phyloP scores from a whole-genome alignment of 2,888 invertebrate genomes.

The Netelia virgata region DNA sequence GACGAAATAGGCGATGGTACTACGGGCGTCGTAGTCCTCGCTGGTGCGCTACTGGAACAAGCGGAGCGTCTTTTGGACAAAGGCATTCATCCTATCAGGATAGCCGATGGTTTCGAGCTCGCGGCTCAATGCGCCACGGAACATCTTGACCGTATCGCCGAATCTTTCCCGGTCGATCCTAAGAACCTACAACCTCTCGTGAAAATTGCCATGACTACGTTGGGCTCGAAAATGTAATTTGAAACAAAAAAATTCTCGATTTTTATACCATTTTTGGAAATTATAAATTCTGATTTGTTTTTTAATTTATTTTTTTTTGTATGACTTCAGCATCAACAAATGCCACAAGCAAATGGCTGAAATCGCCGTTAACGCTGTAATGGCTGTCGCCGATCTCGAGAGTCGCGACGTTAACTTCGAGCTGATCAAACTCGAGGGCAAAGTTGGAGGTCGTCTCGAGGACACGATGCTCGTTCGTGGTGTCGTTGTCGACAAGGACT shows the following conservation, averaged over 20 bases:
- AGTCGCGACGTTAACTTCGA: slow-evolving; percentile 99
- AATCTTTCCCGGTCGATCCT: slow-evolving; percentile 94
- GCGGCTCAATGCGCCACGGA: slow-evolving; percentile 95
- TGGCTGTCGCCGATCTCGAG: slow-evolving; percentile 97
- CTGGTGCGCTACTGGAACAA: slow-evolving; percentile 97
- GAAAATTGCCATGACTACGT: slow-evolving; percentile 98
- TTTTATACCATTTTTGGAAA: neutral
- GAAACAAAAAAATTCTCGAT: neutral
- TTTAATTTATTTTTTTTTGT: slow-evolving; percentile 16
- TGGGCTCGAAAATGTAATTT: slow-evolving; percentile 97
- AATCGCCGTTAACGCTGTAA: slow-evolving; percentile 98
- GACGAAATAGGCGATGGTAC: slow-evolving; percentile 99
- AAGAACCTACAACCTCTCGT: slow-evolving; percentile 95
- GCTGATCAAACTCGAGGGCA: slow-evolving; percentile 98
- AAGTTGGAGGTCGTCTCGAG: slow-evolving; percentile 98
- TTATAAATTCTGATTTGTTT: slow-evolving; percentile 34
- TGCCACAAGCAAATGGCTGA: slow-evolving; percentile 99
- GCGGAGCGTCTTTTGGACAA: slow-evolving; percentile 96
- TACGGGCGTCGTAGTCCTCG: slow-evolving; percentile 97
- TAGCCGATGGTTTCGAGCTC: slow-evolving; percentile 99
- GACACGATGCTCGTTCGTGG: slow-evolving; percentile 98
- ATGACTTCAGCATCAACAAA: slow-evolving; percentile 92
- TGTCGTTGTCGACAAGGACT: slow-evolving; percentile 99
- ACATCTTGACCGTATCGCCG: slow-evolving; percentile 95
- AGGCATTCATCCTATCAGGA: slow-evolving; percentile 99